Evolutionary conservation across 2,797 vertebrate genomes (phyloP).

Genomic region (Lutjanus argentimaculatus): DNA sequence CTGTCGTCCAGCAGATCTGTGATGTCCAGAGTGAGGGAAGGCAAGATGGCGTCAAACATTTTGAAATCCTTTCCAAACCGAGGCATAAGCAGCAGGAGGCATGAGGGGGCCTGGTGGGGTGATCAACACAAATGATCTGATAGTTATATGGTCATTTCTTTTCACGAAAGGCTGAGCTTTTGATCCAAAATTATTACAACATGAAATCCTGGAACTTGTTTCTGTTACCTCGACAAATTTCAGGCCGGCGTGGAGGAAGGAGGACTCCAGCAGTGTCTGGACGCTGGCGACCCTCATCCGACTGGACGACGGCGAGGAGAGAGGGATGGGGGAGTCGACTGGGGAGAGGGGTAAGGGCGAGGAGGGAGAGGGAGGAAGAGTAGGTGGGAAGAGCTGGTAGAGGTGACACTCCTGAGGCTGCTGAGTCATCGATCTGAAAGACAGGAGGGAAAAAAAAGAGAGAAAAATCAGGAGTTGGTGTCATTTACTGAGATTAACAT

Average conservation of each 20-base stretch:
- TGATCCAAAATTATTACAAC: background rate
- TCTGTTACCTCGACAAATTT: slow-evolving; percentile 88
- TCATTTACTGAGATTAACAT: too few relatives aligned
- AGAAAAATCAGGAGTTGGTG: too few relatives aligned
- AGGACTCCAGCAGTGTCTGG: slow-evolving; percentile 88
- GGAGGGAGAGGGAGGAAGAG: slow-evolving; percentile 48
- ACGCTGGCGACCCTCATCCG: slow-evolving; percentile 85
- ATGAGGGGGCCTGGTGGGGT: slow-evolving; percentile 86
- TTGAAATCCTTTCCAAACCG: slow-evolving; percentile 91
- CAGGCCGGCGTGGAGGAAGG: slow-evolving; percentile 88
- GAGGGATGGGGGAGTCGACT: slow-evolving; percentile 52
- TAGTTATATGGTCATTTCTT: background rate
- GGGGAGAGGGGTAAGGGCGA: slow-evolving; percentile 55
- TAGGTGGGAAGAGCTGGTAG: slow-evolving; percentile 90
- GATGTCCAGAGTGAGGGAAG: slow-evolving; percentile 88
- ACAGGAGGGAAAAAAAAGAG: background rate
- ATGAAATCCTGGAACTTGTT: background rate
- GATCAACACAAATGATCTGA: background rate
- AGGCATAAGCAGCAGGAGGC: slow-evolving; percentile 90
- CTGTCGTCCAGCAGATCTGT: slow-evolving; percentile 91
- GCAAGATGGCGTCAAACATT: slow-evolving; percentile 90
- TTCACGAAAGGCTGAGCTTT: background rate
- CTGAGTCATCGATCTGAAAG: slow-evolving; percentile 83
- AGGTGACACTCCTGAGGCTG: slow-evolving; percentile 88
- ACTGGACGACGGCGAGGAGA: slow-evolving; percentile 34